Evolutionary conservation across 2,797 vertebrate species (phyloP).

Genomic region (Darevskia nairensis): DNA sequence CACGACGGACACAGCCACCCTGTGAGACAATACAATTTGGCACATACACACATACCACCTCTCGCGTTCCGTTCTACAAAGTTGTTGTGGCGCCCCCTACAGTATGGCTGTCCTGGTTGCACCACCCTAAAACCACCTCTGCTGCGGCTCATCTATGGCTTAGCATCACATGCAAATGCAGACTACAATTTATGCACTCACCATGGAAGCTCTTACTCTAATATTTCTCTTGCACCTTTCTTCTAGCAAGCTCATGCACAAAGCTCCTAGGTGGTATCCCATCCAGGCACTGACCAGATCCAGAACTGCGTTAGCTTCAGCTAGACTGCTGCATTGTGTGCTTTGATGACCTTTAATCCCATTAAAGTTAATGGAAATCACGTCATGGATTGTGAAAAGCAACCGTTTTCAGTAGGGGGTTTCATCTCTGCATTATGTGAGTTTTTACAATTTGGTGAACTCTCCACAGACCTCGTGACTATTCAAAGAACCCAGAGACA

Average conservation of each 20-base stretch:
- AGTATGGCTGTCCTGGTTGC: too few species aligned
- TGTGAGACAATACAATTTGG: too few species aligned
- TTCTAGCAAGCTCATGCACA: background rate
- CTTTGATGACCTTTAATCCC: conserved; percentile 2
- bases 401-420: background rate
- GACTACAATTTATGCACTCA: background rate
- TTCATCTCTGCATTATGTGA: background rate
- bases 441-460: background rate
- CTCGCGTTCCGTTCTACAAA: too few species aligned
- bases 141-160: background rate
- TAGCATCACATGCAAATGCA: background rate
- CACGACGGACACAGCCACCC: too few species aligned
- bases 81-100: too few species aligned
- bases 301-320: background rate
- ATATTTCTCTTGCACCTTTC: background rate
- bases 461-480: background rate
- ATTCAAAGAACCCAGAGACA: background rate
- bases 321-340: conserved; percentile 1
- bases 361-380: conserved; percentile 18
- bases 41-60: too few species aligned
- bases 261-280: background rate
- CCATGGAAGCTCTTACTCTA: background rate
- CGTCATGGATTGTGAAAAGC: background rate
- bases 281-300: background rate
- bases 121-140: too few species aligned